Percentiles rank a stretch among this genome's conserved stretches.
These are phyloP conservation scores for Chloroceryle amazona DNA, from an alignment of 2,797 vertebrate species.

Conservation along the genomic window DNA sequence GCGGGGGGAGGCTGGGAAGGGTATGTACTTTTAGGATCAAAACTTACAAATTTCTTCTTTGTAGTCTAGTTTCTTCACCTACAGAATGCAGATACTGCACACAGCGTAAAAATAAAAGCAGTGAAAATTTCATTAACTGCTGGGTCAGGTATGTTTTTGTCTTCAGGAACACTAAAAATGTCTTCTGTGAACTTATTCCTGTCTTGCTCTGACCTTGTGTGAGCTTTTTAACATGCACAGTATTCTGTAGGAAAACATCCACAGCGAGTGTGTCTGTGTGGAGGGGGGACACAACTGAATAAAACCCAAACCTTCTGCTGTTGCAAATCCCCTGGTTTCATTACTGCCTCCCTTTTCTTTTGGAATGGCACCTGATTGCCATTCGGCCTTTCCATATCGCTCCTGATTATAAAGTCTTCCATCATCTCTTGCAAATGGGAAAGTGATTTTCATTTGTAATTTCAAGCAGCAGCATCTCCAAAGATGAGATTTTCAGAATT, in stretches of 20 bases:
- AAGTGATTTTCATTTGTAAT: neutral
- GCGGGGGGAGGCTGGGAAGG: no score
- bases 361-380: neutral
- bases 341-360: neutral
- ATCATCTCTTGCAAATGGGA: neutral
- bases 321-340: neutral
- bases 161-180: neutral
- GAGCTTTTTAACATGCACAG: neutral
- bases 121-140: neutral
- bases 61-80: neutral
- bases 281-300: neutral
- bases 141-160: neutral
- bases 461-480: neutral
- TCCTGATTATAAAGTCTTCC: neutral
- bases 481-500: neutral
- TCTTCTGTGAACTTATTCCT: neutral
- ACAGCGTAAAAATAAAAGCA: neutral
- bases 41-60: neutral
- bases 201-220: fast-evolving
- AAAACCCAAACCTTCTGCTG: neutral
- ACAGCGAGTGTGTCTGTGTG: fast-evolving
- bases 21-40: neutral
- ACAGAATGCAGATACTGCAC: neutral
- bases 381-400: neutral
- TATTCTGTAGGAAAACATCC: neutral